Conservation (phyloP, 2,888 invertebrate genomes). For the Andrena haemorrhoa region DNA sequence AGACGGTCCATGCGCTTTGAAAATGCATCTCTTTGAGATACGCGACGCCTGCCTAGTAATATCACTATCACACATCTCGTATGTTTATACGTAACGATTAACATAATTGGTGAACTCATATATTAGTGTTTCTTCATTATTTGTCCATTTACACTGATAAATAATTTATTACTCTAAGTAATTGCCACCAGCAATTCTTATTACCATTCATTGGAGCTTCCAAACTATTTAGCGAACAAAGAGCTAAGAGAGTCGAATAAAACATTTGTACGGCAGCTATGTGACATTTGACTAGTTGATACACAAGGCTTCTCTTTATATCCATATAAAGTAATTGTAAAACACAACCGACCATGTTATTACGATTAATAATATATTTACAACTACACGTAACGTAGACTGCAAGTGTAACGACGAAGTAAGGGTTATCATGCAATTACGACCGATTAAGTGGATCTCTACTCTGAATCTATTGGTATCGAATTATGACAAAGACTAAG, state of each 20-base stretch:
- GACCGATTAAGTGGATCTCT: slow-evolving; percentile 74
- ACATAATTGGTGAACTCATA: slow-evolving; percentile 81
- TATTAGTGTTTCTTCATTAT: slow-evolving; percentile 82
- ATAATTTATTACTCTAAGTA: slow-evolving; percentile 79
- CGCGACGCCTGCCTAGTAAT: slow-evolving; percentile 80
- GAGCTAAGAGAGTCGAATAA: slow-evolving; percentile 63
- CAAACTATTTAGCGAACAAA: slow-evolving; percentile 67
- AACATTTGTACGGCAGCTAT: slow-evolving; percentile 81
- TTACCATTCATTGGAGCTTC: slow-evolving; percentile 72
- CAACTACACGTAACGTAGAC: slow-evolving; percentile 78
- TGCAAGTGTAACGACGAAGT: slow-evolving; percentile 83
- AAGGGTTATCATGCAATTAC: slow-evolving; percentile 79
- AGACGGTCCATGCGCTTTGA: slow-evolving; percentile 72
- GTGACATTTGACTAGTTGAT: slow-evolving; percentile 74
- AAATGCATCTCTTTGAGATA: slow-evolving; percentile 71
- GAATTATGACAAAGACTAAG: slow-evolving; percentile 84
- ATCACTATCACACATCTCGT: slow-evolving; percentile 77
- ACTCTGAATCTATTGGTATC: slow-evolving; percentile 78
- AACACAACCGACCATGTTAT: slow-evolving; percentile 80
- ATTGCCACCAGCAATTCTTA: slow-evolving; percentile 63
- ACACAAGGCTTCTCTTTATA: slow-evolving; percentile 80
- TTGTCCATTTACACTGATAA: slow-evolving; percentile 78
- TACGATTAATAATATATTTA: slow-evolving; percentile 79
- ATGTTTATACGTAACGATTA: slow-evolving; percentile 82
- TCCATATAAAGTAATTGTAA: slow-evolving; percentile 78